Conservation (phyloP, 2,113 vertebrate species). For the Gorsachius goisagi region DNA sequence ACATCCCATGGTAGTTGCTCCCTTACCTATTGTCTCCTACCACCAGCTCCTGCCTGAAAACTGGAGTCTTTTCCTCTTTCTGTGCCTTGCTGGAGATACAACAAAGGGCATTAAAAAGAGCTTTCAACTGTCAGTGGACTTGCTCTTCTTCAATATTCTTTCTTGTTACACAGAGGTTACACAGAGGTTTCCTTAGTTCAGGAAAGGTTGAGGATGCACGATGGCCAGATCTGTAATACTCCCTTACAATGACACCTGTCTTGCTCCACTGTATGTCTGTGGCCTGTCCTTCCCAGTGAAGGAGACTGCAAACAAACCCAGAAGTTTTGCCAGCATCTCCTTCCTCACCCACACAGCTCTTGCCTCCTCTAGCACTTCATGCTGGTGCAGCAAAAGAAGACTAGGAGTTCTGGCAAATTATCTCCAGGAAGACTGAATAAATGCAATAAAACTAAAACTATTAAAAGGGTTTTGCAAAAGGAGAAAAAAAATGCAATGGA, state of each 20-base stretch:
- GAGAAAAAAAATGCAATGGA: neutral
- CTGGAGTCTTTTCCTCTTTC: neutral
- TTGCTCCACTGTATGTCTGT: neutral
- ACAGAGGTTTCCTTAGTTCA: neutral
- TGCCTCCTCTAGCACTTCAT: neutral
- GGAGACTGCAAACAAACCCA: neutral
- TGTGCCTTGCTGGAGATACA: neutral
- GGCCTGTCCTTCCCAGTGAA: neutral
- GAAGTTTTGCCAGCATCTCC: neutral
- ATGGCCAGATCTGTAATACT: neutral
- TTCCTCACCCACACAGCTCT: neutral
- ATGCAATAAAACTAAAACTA: neutral
- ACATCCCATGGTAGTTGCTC: neutral
- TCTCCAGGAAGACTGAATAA: neutral
- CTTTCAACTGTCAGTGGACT: neutral
- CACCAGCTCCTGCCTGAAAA: neutral
- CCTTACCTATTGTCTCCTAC: neutral
- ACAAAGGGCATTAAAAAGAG: neutral
- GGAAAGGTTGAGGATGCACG: neutral
- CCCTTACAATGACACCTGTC: neutral
- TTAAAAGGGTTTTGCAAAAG: neutral
- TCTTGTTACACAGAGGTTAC: neutral
- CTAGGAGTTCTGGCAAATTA: neutral
- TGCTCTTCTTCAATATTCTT: neutral
- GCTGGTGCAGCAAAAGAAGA: neutral